phyloP scores from a whole-genome alignment of 2,113 vertebrate genomes.

The Xerus inauris region DNA sequence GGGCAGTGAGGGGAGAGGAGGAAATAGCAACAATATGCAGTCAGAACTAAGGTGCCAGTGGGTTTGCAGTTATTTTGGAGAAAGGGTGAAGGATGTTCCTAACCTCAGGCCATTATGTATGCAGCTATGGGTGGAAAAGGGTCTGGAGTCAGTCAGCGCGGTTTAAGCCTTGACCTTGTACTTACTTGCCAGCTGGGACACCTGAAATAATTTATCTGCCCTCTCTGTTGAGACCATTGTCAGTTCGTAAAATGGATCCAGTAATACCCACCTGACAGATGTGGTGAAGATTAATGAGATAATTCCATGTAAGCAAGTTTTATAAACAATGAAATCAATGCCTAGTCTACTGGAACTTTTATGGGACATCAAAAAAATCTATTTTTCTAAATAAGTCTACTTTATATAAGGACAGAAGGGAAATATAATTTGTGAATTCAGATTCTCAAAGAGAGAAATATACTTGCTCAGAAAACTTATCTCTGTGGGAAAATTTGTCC shows the following conservation, averaged over 20 bases:
- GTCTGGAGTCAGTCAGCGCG: neutral
- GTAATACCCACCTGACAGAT: neutral
- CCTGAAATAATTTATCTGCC: neutral
- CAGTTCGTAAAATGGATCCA: neutral
- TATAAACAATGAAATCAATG: neutral
- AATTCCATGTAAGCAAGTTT: neutral
- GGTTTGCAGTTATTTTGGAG: neutral
- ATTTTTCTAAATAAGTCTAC: neutral
- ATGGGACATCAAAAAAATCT: neutral
- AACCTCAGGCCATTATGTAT: fast-evolving
- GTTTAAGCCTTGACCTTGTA: neutral
- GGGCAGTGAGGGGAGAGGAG: neutral
- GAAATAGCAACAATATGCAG: neutral
- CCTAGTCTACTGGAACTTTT: neutral
- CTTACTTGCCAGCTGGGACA: neutral
- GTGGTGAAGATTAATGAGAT: neutral
- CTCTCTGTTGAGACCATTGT: neutral
- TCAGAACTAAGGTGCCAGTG: neutral
- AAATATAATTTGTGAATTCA: neutral
- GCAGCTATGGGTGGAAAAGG: neutral
- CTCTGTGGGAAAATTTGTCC: neutral
- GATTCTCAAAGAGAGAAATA: neutral
- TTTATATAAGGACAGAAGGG: neutral
- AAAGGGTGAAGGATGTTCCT: neutral
- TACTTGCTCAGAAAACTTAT: neutral